A percentile compares a stretch with the other conserved stretches of the same genome.
Evolutionary conservation across 2,888 invertebrate genomes (phyloP).

Genomic region (Caenorhabditis doughertyi): DNA sequence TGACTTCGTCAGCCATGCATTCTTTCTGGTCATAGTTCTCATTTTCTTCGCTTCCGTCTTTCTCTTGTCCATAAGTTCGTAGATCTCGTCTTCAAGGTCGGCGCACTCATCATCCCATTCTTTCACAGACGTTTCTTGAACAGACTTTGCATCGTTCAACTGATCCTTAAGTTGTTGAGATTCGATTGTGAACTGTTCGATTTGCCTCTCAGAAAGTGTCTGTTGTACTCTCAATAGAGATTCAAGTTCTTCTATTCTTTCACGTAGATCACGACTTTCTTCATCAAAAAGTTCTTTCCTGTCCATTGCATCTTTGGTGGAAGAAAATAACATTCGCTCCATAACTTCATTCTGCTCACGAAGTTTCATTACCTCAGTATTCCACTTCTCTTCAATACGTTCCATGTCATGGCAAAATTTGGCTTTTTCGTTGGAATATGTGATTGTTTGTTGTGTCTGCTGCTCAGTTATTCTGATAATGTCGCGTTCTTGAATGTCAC

Average conservation of each 20-base stretch:
- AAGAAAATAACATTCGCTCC: background rate
- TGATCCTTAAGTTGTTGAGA: background rate
- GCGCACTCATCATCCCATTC: conserved; percentile 26
- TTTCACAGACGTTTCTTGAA: background rate
- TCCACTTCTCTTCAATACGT: conserved; percentile 43
- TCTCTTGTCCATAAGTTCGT: background rate
- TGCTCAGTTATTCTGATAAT: conserved; percentile 10
- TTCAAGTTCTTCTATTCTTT: background rate
- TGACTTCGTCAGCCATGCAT: conserved; percentile 8
- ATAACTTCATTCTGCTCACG: background rate
- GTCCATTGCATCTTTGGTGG: background rate
- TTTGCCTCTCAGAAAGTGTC: background rate
- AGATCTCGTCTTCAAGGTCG: conserved; percentile 15
- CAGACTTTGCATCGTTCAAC: background rate
- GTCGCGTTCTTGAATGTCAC: background rate
- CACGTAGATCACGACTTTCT: background rate
- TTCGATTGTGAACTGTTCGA: background rate
- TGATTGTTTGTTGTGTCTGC: conserved; percentile 19
- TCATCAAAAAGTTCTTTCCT: background rate
- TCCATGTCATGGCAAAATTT: conserved; percentile 50
- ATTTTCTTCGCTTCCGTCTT: conserved; percentile 5
- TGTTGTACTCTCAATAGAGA: background rate
- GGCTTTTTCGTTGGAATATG: conserved; percentile 39
- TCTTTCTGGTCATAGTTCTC: conserved; percentile 6
- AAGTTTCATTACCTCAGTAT: conserved; percentile 13